phyloP scores from a whole-genome alignment of 2,113 vertebrate species.

The Phyllostomus discolor region DNA sequence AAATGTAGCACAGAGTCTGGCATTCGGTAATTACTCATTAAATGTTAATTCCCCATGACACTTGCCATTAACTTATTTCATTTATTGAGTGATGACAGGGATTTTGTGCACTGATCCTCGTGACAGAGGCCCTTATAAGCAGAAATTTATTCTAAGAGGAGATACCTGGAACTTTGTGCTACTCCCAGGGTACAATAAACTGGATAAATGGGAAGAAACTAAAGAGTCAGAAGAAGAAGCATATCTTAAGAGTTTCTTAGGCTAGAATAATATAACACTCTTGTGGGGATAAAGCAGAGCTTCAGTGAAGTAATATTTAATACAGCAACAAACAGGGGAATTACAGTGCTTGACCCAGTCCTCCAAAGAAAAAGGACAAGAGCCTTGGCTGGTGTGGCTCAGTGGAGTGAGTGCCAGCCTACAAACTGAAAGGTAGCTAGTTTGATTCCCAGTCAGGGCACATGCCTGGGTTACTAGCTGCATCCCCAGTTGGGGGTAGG shows the following conservation, averaged over 20 bases:
- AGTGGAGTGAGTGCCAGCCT: too few relatives aligned
- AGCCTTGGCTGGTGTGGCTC: neutral
- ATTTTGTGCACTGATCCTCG: neutral
- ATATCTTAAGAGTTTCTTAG: neutral
- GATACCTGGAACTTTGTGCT: neutral
- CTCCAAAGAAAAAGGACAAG: neutral
- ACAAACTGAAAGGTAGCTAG: too few relatives aligned
- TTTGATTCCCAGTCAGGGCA: too few relatives aligned
- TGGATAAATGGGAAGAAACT: neutral
- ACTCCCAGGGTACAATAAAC: neutral
- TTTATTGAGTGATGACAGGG: neutral
- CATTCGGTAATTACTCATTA: neutral
- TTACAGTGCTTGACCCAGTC: neutral
- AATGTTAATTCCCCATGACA: neutral
- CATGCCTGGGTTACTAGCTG: too few relatives aligned
- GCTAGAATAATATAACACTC: neutral
- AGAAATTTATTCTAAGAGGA: neutral
- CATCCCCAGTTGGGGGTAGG: too few relatives aligned
- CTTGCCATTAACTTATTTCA: slow-evolving; percentile 4
- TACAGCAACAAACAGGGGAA: neutral
- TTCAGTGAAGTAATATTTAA: neutral
- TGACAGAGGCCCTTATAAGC: neutral
- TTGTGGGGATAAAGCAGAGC: neutral
- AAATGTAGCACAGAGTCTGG: neutral
- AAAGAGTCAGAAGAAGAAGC: neutral